Base-by-base conservation (phyloP, 2,113 vertebrate genomes). In the Pteropus alecto region DNA sequence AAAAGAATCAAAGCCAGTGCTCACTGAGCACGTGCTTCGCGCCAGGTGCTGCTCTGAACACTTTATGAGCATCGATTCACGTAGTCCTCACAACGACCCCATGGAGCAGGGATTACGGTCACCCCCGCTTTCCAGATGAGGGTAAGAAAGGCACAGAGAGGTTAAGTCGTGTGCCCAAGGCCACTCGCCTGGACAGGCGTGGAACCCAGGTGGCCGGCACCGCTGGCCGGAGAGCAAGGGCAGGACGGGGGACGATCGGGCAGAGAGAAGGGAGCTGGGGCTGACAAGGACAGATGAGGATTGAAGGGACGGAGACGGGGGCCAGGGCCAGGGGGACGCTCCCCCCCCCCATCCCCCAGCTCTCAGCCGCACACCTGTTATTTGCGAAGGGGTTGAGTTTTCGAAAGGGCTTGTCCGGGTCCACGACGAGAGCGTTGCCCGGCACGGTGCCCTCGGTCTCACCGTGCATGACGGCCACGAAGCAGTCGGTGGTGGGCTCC, bases 361-460 rank as follows among this genome's bases (percentile, higher is more conserved):
- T 22, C 15, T 12, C 6, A 2, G n/a, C 24, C 0, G 1, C 60
- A 3, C 43, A 99, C 99, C 99, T 99, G 97, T 99, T 99, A 96
- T 99, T 99, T 68, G 99, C 99, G 0, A 99, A 99, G 1, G 99
- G 99, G 94, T 99, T 99, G 90, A 99, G 99, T 73, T 99, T 99
- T 1, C 99, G 99, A 98, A 99, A 99, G 15, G 99, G 99, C 94
- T 99, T 99, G 54, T 99, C 98, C 4, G 99, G 99, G 71, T 99
- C 99, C 0, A 99, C 99, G 0, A 99, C 99, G 0, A 99, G 99
- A 26, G 99, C 99, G 0, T 99, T 99, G 18, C 99, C 99, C 0
- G 99, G 99, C 58, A 98, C 99, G 5, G 99, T 97, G 2, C 99
- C 98, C 87, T 99, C 99, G 0, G 98, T 97, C 0, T 99, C 99